Evolutionary conservation across 2,888 invertebrate genomes (phyloP), one percentile per base, ranked within the genome.

Genomic region (Psylliodes chrysocephalus): DNA sequence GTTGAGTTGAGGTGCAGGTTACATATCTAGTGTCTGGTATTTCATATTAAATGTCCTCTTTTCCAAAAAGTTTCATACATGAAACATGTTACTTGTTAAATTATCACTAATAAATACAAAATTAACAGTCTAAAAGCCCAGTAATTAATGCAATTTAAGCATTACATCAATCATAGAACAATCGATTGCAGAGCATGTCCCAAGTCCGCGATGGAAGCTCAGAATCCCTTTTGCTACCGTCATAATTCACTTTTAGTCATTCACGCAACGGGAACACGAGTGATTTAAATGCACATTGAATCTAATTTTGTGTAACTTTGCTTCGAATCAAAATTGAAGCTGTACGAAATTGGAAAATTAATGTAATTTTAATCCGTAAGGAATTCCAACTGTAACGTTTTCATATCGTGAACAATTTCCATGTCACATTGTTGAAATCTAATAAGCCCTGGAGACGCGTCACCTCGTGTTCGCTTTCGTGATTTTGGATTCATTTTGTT

Each of bases 341-440:
- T 17, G 51, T 51, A 17, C 18, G 49, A 30, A 19, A 54, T 54
- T 54, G 54, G 38, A 54, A 54, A 40, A 42, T 54, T 40, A 42
- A 18, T 42, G 42, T 42, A 17, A 15, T 38, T 38, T 38, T 15
- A 38, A 38, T 38, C 15, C 38, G 38, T 7, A 14, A 18, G 42
- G 18, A 18, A 8, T 42, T 18, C 42, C 18, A 42, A 18, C 6
- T 18, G 12, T 42, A 18, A 42, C 18, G 18, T 42, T 42, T 42
- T 10, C 42, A 42, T 17, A 42, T 17, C 18, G 17, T 1, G 18
- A 14, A 42, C 18, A 42, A 42, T 42, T 42, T 42, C 8, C 42
- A 18, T 2, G 42, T 42, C 42, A 38, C 38, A 14, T 14, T n/a
- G 33, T n/a, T 33, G 33, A 33, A 33, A 7, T 33, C 10, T 35